These are phyloP conservation scores for Dipodomys spectabilis DNA, from an alignment of 2,113 vertebrate genomes.

Conservation along the genomic window DNA sequence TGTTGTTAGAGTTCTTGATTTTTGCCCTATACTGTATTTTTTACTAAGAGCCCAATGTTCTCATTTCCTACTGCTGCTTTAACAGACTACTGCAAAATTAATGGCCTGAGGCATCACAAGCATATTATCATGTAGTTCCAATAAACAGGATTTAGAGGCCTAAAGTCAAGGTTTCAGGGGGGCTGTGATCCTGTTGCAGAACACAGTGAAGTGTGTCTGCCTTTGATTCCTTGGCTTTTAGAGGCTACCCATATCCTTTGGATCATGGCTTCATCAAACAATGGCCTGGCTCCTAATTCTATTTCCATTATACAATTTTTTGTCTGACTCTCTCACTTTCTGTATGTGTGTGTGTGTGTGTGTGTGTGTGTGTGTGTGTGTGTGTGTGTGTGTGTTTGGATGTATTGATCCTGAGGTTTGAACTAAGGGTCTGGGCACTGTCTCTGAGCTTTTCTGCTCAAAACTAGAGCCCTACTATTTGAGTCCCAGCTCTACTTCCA, in stretches of 20 bases:
- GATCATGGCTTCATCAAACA: not conserved
- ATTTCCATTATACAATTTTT: not conserved
- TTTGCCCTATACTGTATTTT: not conserved
- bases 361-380: too few species aligned
- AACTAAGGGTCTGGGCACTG: too few species aligned
- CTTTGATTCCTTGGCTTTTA: not conserved
- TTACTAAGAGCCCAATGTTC: not conserved
- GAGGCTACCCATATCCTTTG: not conserved
- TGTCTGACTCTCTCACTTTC: not conserved
- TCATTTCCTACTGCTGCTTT: not conserved
- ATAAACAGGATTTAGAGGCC: not conserved
- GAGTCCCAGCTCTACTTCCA: too few species aligned
- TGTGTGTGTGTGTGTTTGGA: too few species aligned
- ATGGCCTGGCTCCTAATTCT: not conserved
- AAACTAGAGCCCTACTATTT: too few species aligned
- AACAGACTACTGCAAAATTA: constrained; percentile 3
- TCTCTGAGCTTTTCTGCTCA: too few species aligned
- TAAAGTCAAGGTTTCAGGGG: not conserved
- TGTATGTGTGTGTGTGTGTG: too few species aligned
- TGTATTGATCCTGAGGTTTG: too few species aligned
- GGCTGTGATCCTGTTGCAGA: not conserved
- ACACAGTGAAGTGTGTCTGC: too few species aligned
- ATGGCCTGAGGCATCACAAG: not conserved
- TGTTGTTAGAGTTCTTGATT: too few species aligned
- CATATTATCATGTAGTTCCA: not conserved